Conservation (phyloP, 2,113 vertebrate species). For the Leucoraja erinaceus region DNA sequence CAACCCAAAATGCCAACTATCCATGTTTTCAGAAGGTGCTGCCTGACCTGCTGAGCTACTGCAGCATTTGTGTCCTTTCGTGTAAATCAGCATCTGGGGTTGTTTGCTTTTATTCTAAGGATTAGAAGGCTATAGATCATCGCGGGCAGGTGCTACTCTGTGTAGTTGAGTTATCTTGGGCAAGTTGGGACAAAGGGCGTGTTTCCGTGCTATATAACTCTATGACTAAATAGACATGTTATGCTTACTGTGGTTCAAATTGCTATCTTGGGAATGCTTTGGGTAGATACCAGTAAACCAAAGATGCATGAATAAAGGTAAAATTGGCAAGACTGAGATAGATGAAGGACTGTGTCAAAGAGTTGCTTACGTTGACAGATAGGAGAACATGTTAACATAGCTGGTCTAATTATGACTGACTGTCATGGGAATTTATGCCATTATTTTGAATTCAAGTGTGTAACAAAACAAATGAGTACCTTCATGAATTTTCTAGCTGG, state of each 20-base stretch:
- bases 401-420: not conserved
- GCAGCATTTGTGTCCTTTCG: too few relatives aligned
- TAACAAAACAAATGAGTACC: not conserved
- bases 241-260: not conserved
- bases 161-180: too few relatives aligned
- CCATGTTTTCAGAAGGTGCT: too few relatives aligned
- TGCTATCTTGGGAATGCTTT: not conserved
- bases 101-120: too few relatives aligned
- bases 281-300: not conserved
- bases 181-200: too few relatives aligned
- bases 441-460: not conserved
- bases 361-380: not conserved
- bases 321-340: not conserved
- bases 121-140: too few relatives aligned
- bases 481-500: slow-evolving; percentile 5
- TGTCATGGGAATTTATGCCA: not conserved
- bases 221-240: not conserved
- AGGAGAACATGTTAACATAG: not conserved
- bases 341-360: not conserved
- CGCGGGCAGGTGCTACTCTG: too few relatives aligned
- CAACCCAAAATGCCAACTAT: too few relatives aligned
- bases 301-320: not conserved
- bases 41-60: too few relatives aligned
- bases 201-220: too few relatives aligned
- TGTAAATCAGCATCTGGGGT: too few relatives aligned